These are phyloP conservation scores for Lepeophtheirus salmonis DNA, from an alignment of 1,140 invertebrate species.

Conservation along the genomic window DNA sequence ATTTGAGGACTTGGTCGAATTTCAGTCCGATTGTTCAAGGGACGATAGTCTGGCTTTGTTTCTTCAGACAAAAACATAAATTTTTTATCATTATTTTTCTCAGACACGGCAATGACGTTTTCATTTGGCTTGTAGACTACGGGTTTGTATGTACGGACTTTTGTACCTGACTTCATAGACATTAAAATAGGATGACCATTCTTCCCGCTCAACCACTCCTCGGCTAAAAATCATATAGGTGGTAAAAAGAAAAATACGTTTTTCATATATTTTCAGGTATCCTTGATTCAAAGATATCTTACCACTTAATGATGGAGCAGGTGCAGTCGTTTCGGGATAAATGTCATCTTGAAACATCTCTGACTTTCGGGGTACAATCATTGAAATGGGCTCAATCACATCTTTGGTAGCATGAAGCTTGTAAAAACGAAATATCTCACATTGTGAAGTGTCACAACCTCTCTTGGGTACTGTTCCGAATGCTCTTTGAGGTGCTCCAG, in stretches of 20 bases:
- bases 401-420: constrained; percentile 71
- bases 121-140: constrained; percentile 37
- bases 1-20: neutral
- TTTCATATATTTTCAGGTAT: neutral
- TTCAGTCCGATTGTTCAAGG: constrained; percentile 32
- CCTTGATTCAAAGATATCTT: neutral
- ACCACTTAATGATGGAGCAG: constrained; percentile 49
- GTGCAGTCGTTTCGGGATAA: constrained; percentile 72
- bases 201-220: constrained; percentile 68
- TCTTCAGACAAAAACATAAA: constrained; percentile 60
- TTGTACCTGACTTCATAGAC: constrained; percentile 54
- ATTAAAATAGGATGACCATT: constrained; percentile 60
- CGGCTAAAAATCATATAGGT: constrained; percentile 30
- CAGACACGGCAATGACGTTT: constrained; percentile 31
- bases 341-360: constrained; percentile 41
- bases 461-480: constrained; percentile 81
- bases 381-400: constrained; percentile 71
- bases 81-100: constrained; percentile 59
- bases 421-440: constrained; percentile 78
- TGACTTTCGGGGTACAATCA: constrained; percentile 77
- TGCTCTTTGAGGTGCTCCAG: constrained; percentile 48
- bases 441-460: constrained; percentile 54
- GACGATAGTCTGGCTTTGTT: constrained; percentile 61
- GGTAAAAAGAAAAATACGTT: neutral
- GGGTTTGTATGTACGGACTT: constrained; percentile 49